A percentile compares a stretch with the other conserved stretches of the same genome.
phyloP scores from a whole-genome alignment of 2,888 invertebrate species.

The Unio pictorum region DNA sequence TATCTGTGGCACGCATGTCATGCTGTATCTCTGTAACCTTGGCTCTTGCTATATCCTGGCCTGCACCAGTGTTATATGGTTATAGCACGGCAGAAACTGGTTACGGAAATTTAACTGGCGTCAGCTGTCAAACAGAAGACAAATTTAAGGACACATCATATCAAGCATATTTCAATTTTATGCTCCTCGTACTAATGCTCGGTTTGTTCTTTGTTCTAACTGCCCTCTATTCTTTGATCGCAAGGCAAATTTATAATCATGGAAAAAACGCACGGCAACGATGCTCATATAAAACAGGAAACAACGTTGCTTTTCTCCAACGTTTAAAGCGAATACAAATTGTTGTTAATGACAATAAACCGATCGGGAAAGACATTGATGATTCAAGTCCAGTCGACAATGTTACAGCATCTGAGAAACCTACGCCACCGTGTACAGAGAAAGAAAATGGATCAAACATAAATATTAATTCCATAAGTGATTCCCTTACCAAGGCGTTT shows the following conservation, averaged over 20 bases:
- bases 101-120: constrained; percentile 30
- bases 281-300: too few species aligned
- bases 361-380: too few species aligned
- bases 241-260: constrained; percentile 17
- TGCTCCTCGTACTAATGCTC: constrained; percentile 41
- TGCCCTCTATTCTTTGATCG: constrained; percentile 41
- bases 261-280: neutral
- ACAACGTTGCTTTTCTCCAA: too few species aligned
- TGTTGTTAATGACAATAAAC: too few species aligned
- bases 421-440: too few species aligned
- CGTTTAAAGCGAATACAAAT: too few species aligned
- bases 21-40: constrained; percentile 16
- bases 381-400: too few species aligned
- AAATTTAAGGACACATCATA: constrained; percentile 25
- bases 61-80: constrained; percentile 49
- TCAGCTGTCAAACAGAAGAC: constrained; percentile 46
- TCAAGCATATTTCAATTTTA: constrained; percentile 41
- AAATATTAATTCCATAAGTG: too few species aligned
- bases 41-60: constrained; percentile 36
- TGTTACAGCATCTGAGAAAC: too few species aligned
- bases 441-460: too few species aligned
- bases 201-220: constrained; percentile 23
- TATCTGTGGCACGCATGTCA: constrained; percentile 23
- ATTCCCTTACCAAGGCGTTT: too few species aligned
- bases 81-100: constrained; percentile 32